Base-by-base conservation (phyloP, 2,888 invertebrate genomes). In the Junonia oenone region DNA sequence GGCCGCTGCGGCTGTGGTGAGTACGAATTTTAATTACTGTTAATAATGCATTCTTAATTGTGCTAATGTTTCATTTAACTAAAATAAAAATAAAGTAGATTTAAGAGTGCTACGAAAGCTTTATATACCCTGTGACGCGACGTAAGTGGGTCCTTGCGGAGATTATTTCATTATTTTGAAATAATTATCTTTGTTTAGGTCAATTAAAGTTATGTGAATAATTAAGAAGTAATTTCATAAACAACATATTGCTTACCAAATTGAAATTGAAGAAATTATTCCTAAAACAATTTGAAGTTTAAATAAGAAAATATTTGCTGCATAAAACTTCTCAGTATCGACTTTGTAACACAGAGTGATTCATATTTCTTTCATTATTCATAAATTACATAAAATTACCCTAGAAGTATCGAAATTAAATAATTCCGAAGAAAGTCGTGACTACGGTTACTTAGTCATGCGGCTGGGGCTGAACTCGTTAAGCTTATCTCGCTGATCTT, bases 371-470 rank as follows among this genome's bases (percentile, higher is more conserved):
- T 54, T 54, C 8, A 31, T 58, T 43, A 51, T 55, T 51, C 58
- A 58, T 51, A 49, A 45, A 51, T 43, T 43, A 43, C 13, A 26
- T 6, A 43, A 47, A 51, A 38, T n/a, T 45, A 48, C 26, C n/a
- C 35, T 19, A 26, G 13, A 37, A 47, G 48, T 17, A 48, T 54
- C 33, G 48, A 54, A 54, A 54, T 15, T 31, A 40, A 56, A 51
- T 43, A 56, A 45, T 56, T 38, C 40, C 51, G 49, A 45, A 55
- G 56, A 43, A 57, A 50, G 49, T 80, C 85, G 83, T 86, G 86
- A 79, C 84, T 76, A 63, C 65, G 64, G 70, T 79, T 72, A 80
- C 71, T 86, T 83, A 86, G 84, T 86, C 84, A 85, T 75, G 75
- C 70, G 63, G 65, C 65, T 67, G 66, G 69, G 69, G 72, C 63